Base-by-base conservation (phyloP, 2,113 vertebrate genomes). In the Sylvietta virens region DNA sequence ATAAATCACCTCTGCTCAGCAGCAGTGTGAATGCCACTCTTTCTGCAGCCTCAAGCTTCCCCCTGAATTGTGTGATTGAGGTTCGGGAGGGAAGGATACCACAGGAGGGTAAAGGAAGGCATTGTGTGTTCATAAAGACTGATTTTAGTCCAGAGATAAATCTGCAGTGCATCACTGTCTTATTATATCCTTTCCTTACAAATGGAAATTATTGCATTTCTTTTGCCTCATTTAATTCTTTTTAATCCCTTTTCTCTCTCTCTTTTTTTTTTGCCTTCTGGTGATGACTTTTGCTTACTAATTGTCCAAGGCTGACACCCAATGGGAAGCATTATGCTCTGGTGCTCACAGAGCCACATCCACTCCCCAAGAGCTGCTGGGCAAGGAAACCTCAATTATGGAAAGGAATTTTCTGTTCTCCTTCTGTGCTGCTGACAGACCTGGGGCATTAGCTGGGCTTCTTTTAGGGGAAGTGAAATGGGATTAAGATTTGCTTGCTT, bases 161-260 rank as follows among this genome's bases (percentile, higher is more conserved):
- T 87, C 90, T 64, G 80, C 84, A 67, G 66, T 90, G 92, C 87
- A 94, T 93, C 95, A 88, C 79, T 97, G 85, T 76, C 85, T 94
- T 84, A 84, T 93, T 96, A 95, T 53, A 91, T 72, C 86, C 82
- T 62, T 83, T 83, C 94, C 94, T 95, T 97, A 93, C 95, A 97
- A 73, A 97, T 96, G 95, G 95, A 97, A 97, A 97, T 96, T 86
- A 97, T 88, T 95, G 90, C 82, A 88, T 97, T 97, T 81, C 92
- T 95, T 95, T 95, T 96, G 95, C 94, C 91, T 96, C 94, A 95
- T 96, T 97, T 97, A 93, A 94, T 96, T 93, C 83, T 93, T 96
- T 95, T 91, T 88, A 95, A 92, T 92, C 57, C 58, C 48, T 81
- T 95, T 88, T 79, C 31, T 81, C 22, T 51, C 8, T 47, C n/a